Evolutionary conservation across 2,113 vertebrate species (phyloP), one percentile per base, ranked within the genome.

Genomic region (Lutjanus erythropterus): DNA sequence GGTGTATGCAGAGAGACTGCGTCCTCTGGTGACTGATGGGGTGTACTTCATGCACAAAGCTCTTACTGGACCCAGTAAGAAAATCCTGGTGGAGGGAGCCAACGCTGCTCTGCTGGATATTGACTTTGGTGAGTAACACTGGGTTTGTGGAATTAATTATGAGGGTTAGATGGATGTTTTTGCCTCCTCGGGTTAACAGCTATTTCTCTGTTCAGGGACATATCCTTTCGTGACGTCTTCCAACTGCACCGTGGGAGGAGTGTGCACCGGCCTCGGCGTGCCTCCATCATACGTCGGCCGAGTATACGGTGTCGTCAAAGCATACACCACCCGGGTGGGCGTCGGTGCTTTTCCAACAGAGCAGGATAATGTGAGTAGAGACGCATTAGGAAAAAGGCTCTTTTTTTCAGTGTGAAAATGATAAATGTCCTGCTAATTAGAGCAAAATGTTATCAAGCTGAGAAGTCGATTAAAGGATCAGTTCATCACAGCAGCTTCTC

Each of bases 141-240:
- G 19, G 5, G 5, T 52, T 68, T 67, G 21, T 64, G 18, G 25
- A 19, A 5, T 53, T 9, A 23, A 21, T 73, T 6, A 9, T 23
- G 15, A 47, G 31, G 31, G 37, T n/a, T 1, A 15, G 14, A 19
- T 33, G 1, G 19, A 37, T 42, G 14, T 39, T n/a, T 78, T 56
- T 39, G 42, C 0, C 25, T n/a, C 18, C 23, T 21, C 1, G 0
- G 5, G 14, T 23, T 89, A 52, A 84, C 62, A 5, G 6, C 11
- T 29, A 19, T 64, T 23, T 70, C 6, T 53, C 50, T 50, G 10
- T 25, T 55, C 66, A 94, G 96, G 96, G 21, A 96, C 96, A 0
- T 96, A 96, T 73, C 96, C 96, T 2, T 96, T 96, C 2, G 96
- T 96, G 80, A 96, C 96, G 0, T 96, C 95, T 2, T 95, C 95